Conservation (phyloP, 1,140 invertebrate genomes). For the Drosophila eugracilis region DNA sequence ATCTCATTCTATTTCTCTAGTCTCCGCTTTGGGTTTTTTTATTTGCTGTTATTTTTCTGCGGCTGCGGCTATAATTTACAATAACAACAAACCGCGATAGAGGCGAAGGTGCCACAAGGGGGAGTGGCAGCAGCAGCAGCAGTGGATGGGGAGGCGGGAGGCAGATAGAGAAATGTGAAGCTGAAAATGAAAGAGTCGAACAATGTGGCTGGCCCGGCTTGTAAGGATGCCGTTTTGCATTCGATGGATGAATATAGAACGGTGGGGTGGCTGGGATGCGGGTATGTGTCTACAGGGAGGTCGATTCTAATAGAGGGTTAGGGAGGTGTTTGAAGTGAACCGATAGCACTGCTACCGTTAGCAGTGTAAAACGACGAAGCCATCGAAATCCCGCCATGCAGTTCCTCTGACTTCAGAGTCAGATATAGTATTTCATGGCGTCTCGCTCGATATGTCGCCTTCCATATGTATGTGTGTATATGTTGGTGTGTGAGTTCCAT, state of each 20-base stretch:
- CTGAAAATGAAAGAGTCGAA: conserved; percentile 80
- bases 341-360: conserved; percentile 57
- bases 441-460: conserved; percentile 77
- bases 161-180: conserved; percentile 70
- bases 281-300: too few species aligned
- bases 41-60: conserved; percentile 74
- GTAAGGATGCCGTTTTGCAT: conserved; percentile 41
- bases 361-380: conserved; percentile 55
- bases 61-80: conserved; percentile 77
- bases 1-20: conserved; percentile 37
- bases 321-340: background rate
- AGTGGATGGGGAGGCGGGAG: background rate
- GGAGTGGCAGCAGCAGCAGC: conserved; percentile 11
- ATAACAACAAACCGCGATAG: conserved; percentile 58
- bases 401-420: conserved; percentile 63
- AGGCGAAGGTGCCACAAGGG: conserved; percentile 25
- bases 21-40: conserved; percentile 43
- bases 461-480: background rate
- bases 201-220: conserved; percentile 62
- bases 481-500: conserved; percentile 44
- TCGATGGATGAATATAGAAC: conserved; percentile 28
- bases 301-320: background rate
- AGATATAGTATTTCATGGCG: conserved; percentile 77
- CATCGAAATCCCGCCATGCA: conserved; percentile 69
- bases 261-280: background rate